These are phyloP conservation scores for Scleropages formosus DNA, from an alignment of 2,797 vertebrate genomes.

Conservation along the genomic window DNA sequence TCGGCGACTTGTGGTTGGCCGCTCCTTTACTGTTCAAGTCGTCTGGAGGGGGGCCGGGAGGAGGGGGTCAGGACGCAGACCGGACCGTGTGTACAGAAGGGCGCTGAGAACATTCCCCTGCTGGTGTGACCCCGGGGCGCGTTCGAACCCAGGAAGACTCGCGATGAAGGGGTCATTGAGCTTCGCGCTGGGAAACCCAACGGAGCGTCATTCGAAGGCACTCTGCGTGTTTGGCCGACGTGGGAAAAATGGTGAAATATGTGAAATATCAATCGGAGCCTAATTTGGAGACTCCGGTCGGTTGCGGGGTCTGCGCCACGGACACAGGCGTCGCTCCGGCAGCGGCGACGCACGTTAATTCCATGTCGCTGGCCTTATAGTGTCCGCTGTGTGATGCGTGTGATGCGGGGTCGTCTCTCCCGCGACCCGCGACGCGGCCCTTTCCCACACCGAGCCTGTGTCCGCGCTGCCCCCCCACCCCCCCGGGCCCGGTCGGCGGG, in stretches of 20 bases:
- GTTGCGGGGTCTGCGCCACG: not conserved
- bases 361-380: conserved; percentile 23
- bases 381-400: not conserved
- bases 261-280: conserved; percentile 18
- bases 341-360: not conserved
- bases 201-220: conserved; percentile 28
- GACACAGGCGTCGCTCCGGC: not conserved
- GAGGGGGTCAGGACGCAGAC: conserved; percentile 1
- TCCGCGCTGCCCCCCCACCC: too few relatives aligned
- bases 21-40: conserved; percentile 54
- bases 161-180: conserved; percentile 39
- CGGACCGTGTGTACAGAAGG: conserved; percentile 32
- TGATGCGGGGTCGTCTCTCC: conserved; percentile 2
- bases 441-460: conserved; percentile 7
- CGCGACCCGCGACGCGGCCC: not conserved
- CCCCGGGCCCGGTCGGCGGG: not conserved
- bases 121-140: not conserved
- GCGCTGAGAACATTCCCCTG: not conserved
- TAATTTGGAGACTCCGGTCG: conserved; percentile 22
- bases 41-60: conserved; percentile 48
- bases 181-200: conserved; percentile 41
- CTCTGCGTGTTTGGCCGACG: conserved; percentile 35
- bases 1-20: conserved; percentile 51
- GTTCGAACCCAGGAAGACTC: conserved; percentile 8
- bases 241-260: conserved; percentile 35